Base-by-base conservation (phyloP, 2,113 vertebrate species). In the Burhinus oedicnemus region DNA sequence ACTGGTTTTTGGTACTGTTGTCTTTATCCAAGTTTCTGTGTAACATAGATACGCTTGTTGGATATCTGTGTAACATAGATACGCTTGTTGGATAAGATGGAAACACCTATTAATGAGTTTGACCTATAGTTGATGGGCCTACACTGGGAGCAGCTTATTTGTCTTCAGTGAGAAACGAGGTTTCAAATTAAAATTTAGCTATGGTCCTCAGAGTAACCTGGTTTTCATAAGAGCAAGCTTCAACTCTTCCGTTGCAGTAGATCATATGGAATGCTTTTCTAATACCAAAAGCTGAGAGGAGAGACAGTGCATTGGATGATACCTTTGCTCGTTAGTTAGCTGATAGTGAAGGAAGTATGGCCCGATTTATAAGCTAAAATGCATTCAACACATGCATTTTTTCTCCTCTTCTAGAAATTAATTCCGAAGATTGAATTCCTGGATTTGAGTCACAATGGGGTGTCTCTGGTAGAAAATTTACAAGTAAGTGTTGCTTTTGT, bases 371-470 rank as follows among this genome's bases (percentile, higher is more conserved):
- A 51, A 65, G 21, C 36, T 55, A 12, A 69, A 72, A 26, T 65
- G 13, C 14, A 61, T 95, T 88, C 75, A 72, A 58, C 2, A 9
- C 1, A 0, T 42, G 4, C 15, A 9, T 27, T 81, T 92, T 97
- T 83, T 78, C 75, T 72, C 6, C 3, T 25, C 60, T 86, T 96
- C 40, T 95, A 99, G 99, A 99, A 99, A 98, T 95, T 99, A 84
- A 99, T 99, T 96, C 99, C 99, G 3, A 98, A 99, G 97, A 99
- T 99, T 87, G 99, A 99, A 95, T 99, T 99, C 96, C 97, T 99
- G 91, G 99, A 99, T 97, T 98, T 99, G 96, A 99, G 99, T 97
- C 98, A 99, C 98, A 99, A 99, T 92, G 98, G 98, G 32, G 98
- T 99, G 75, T 97, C 98, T 66, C 89, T 98, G 11, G 98, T 99